Base-by-base conservation (phyloP, 2,888 invertebrate genomes). In the Zaprionus bogoriensis region DNA sequence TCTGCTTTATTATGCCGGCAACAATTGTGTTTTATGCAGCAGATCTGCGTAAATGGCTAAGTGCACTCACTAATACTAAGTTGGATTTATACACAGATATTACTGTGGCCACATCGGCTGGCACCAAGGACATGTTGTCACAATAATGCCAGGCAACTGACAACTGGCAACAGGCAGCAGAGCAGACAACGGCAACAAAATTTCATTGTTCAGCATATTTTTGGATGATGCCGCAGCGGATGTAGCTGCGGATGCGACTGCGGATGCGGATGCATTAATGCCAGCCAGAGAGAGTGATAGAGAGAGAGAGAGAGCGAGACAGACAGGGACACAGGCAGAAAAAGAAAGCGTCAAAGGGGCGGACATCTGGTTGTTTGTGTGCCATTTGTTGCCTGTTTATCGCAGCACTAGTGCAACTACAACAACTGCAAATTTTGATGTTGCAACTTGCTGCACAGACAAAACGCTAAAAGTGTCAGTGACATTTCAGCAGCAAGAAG, bases 381-480 rank as follows among this genome's bases (percentile, higher is more conserved):
- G 44, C 22, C 20, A 10, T 10, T 20, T 51, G 51, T 38, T 52
- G 52, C 28, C 57, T 62, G 63, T 59, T 62, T 73, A 67, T 73
- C 54, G 62, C 73, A 45, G 42, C 48, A 45, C 20, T 25, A 55
- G 19, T 64, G 69, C 74, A 72, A 46, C 52, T 60, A 47, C 54
- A 64, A 30, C 45, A 41, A 51, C 60, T 44, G 27, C 28, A 42
- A 23, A 42, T n/a, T n/a, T n/a, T n/a, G n/a, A n/a, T n/a, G n/a
- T n/a, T n/a, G 22, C 44, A 46, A 32, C 38, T 32, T 27, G 27
- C 28, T 36, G 28, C 62, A 53, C 22, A 57, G 44, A 39, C 20
- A 41, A 10, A 53, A 55, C 69, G 74, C 59, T 73, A 63, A 67
- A 71, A 74, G 51, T 75, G 75, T 74, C 74, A 74, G 22, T 74